These are phyloP conservation scores for Calosoma granatense DNA, from an alignment of 1,140 invertebrate genomes.

Conservation along the genomic window DNA sequence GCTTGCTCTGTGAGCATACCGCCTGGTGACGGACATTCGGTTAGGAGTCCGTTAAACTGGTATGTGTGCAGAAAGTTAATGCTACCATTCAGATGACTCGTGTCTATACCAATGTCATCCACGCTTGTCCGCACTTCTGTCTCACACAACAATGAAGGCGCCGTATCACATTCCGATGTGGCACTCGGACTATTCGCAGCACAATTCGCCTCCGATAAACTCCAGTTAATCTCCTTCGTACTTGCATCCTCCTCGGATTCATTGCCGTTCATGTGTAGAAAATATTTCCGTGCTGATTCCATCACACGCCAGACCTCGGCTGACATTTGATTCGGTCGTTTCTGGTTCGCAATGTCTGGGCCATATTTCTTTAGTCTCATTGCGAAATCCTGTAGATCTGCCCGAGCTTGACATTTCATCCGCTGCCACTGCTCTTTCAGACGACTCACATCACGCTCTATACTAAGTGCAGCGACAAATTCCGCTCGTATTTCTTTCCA, in stretches of 20 bases:
- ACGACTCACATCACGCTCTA: conserved; percentile 39
- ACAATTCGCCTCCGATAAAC: background rate
- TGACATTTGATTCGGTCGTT: conserved; percentile 2
- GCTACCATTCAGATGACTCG: background rate
- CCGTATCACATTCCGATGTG: background rate
- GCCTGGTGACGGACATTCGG: background rate
- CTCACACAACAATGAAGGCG: background rate
- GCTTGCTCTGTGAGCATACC: background rate
- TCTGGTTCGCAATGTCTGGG: background rate
- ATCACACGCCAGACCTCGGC: background rate
- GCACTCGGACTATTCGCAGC: background rate
- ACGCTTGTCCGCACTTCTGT: background rate
- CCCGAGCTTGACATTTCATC: conserved; percentile 34
- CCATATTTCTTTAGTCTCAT: background rate
- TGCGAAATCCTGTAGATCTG: background rate
- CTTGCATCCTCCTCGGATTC: background rate
- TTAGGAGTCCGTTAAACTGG: background rate
- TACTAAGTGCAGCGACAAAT: conserved; percentile 37
- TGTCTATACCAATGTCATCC: background rate
- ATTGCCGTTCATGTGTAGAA: background rate
- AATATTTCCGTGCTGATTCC: conserved; percentile 4
- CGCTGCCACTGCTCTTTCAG: conserved; percentile 42
- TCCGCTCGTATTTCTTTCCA: conserved; percentile 41
- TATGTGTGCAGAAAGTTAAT: background rate
- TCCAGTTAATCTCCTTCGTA: background rate